Percentiles rank a stretch among this genome's conserved stretches.
Conservation (phyloP, 2,888 invertebrate genomes). For the Hetaerina titia region DNA sequence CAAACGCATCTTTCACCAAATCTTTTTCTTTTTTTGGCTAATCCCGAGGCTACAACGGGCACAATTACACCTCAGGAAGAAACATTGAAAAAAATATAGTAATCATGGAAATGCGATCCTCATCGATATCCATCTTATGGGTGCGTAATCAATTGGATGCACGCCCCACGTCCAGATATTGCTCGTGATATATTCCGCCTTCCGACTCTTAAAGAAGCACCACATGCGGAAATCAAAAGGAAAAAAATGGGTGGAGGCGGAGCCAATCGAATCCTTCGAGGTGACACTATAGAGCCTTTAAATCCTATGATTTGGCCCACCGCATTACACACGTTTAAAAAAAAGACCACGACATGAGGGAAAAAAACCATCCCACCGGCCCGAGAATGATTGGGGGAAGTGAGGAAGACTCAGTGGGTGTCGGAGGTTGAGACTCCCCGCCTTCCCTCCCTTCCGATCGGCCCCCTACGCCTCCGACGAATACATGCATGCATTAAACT, state of each 20-base stretch:
- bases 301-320: conserved; percentile 17
- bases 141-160: background rate
- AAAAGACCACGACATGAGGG: background rate
- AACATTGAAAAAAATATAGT: background rate
- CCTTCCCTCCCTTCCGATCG: background rate
- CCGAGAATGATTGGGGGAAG: background rate
- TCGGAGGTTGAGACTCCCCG: background rate
- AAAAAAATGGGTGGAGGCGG: background rate
- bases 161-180: conserved; percentile 6
- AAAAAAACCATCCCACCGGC: background rate
- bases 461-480: background rate
- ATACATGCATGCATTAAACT: background rate
- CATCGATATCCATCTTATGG: background rate
- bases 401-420: background rate
- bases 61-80: no score
- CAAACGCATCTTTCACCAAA: no score
- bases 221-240: background rate
- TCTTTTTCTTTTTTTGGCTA: no score
- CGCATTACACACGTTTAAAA: background rate
- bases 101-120: background rate
- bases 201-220: background rate
- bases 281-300: background rate
- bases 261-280: background rate
- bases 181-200: background rate
- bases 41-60: no score